Percentiles rank a stretch among this genome's conserved stretches.
These are phyloP conservation scores for Seladonia tumulorum DNA, from an alignment of 2,888 invertebrate genomes.

Conservation along the genomic window DNA sequence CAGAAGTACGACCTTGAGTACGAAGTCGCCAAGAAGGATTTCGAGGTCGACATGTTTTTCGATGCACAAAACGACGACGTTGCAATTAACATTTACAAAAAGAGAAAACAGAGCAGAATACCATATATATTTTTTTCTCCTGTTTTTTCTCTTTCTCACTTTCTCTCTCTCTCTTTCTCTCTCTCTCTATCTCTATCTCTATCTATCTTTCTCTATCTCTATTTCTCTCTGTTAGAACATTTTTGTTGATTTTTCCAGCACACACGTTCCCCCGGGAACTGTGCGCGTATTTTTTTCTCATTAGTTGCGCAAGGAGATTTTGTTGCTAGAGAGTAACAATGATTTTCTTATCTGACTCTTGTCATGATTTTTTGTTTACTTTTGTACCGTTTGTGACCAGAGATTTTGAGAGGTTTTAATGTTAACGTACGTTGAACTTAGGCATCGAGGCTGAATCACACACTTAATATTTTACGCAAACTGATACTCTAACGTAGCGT, in stretches of 20 bases:
- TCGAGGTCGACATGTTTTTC: constrained; percentile 89
- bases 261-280: neutral
- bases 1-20: constrained; percentile 99
- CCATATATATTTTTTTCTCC: constrained; percentile 15
- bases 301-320: constrained; percentile 37
- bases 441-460: constrained; percentile 57
- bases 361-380: neutral
- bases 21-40: constrained; percentile 97
- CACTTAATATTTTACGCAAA: constrained; percentile 42
- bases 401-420: constrained; percentile 33
- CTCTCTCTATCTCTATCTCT: neutral
- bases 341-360: neutral
- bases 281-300: neutral
- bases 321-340: constrained; percentile 35
- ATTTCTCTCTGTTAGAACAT: neutral
- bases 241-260: neutral
- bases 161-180: neutral
- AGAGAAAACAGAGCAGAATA: constrained; percentile 22
- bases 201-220: neutral
- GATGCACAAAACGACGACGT: constrained; percentile 48
- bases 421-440: constrained; percentile 41
- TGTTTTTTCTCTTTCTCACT: constrained; percentile 16
- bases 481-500: constrained; percentile 61
- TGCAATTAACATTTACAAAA: constrained; percentile 45
- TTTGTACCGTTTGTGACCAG: constrained; percentile 13